A percentile compares a stretch with the other conserved stretches of the same genome.
Conservation (phyloP, 1,140 invertebrate species). For the Neuroterus valhalla region DNA sequence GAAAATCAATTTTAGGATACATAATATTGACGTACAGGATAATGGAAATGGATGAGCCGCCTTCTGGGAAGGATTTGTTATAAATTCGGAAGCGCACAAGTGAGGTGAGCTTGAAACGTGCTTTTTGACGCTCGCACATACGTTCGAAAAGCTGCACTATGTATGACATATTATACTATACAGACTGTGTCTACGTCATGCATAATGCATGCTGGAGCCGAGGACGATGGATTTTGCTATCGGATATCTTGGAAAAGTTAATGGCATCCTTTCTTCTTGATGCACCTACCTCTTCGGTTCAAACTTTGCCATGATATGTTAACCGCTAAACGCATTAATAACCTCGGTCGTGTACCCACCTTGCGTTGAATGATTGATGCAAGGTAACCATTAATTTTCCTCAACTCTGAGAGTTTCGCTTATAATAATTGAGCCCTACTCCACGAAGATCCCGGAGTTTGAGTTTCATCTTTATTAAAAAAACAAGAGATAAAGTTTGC, state of each 20-base stretch:
- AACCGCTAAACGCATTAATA: neutral
- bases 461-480: too few species aligned
- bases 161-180: conserved; percentile 26
- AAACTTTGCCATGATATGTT: neutral
- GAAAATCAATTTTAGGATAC: too few species aligned
- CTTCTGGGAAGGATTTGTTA: conserved; percentile 7
- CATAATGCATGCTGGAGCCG: conserved; percentile 19
- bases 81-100: conserved; percentile 11
- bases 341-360: too few species aligned
- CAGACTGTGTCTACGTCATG: conserved; percentile 22
- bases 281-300: conserved; percentile 23
- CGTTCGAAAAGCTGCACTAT: conserved; percentile 20
- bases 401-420: too few species aligned
- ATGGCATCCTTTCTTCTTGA: conserved; percentile 26
- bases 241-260: conserved; percentile 30
- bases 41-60: conserved; percentile 21
- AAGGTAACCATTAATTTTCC: too few species aligned
- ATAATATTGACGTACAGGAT: too few species aligned
- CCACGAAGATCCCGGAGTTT: too few species aligned
- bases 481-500: too few species aligned
- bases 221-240: conserved; percentile 28
- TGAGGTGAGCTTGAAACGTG: conserved; percentile 13
- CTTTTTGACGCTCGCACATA: conserved; percentile 23
- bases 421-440: too few species aligned
- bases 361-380: too few species aligned